Evolutionary conservation across 2,113 vertebrate genomes (phyloP).

Genomic region (Cynopterus brachyotis): DNA sequence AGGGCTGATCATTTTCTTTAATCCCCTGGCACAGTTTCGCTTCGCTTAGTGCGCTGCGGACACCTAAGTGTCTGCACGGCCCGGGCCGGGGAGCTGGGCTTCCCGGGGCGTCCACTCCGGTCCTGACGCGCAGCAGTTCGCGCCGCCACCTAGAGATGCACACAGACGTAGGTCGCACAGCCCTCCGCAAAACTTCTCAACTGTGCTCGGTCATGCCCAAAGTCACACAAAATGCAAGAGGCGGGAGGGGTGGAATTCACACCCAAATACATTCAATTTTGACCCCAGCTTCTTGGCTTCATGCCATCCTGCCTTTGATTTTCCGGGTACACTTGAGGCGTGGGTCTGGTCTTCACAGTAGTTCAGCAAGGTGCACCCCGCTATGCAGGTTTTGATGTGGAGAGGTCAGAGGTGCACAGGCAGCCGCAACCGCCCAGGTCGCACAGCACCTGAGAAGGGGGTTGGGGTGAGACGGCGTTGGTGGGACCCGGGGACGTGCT

Average conservation of each 20-base stretch:
- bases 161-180: neutral
- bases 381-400: neutral
- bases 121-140: too few species aligned
- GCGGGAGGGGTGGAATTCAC: too few species aligned
- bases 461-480: too few species aligned
- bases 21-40: too few species aligned
- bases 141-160: neutral
- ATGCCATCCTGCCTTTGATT: neutral
- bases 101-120: too few species aligned
- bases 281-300: neutral
- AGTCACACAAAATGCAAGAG: too few species aligned
- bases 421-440: fast-evolving
- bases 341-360: fast-evolving
- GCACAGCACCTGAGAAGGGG: neutral
- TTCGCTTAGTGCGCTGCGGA: too few species aligned
- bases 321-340: fast-evolving
- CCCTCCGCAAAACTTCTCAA: neutral
- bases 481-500: too few species aligned
- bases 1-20: too few species aligned
- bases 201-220: neutral
- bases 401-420: neutral
- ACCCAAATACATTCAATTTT: neutral
- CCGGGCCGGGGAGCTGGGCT: too few species aligned
- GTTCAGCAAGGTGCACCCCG: neutral
- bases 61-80: too few species aligned